Percentiles rank a stretch among this genome's conserved stretches.
These are phyloP conservation scores for Forbesichthys papilliferus DNA, from an alignment of 2,113 vertebrate genomes.

Conservation along the genomic window DNA sequence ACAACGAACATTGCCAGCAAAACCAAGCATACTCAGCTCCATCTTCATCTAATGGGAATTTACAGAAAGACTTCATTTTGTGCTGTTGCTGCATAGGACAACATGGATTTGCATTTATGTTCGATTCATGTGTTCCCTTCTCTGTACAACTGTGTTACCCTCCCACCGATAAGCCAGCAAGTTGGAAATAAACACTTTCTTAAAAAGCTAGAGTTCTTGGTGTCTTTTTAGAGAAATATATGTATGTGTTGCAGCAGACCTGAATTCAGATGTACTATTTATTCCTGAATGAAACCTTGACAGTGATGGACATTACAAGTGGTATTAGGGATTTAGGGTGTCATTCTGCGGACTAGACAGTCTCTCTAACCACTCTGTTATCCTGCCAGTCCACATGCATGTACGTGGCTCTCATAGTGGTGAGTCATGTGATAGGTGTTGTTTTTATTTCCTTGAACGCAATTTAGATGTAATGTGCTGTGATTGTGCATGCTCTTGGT, in stretches of 20 bases:
- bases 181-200: not conserved
- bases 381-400: too few relatives aligned
- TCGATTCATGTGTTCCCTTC: not conserved
- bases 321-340: not conserved
- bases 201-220: not conserved
- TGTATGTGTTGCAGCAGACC: not conserved
- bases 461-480: too few relatives aligned
- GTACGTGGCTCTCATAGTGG: too few relatives aligned
- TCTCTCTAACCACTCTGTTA: not conserved
- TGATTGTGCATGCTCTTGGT: too few relatives aligned
- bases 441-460: too few relatives aligned
- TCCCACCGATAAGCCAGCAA: not conserved
- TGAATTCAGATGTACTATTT: too few relatives aligned
- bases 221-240: not conserved
- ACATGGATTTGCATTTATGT: too few relatives aligned
- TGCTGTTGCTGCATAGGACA: not conserved
- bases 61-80: not conserved
- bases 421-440: too few relatives aligned
- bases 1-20: conserved; percentile 46
- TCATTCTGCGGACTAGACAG: not conserved
- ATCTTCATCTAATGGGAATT: conserved; percentile 40
- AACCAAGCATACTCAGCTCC: conserved; percentile 26
- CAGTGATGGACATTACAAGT: not conserved
- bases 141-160: not conserved
- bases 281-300: not conserved